Evolutionary conservation across 2,888 invertebrate species (phyloP), one percentile per base, ranked within the genome.

Genomic region (Pandemis heparana): DNA sequence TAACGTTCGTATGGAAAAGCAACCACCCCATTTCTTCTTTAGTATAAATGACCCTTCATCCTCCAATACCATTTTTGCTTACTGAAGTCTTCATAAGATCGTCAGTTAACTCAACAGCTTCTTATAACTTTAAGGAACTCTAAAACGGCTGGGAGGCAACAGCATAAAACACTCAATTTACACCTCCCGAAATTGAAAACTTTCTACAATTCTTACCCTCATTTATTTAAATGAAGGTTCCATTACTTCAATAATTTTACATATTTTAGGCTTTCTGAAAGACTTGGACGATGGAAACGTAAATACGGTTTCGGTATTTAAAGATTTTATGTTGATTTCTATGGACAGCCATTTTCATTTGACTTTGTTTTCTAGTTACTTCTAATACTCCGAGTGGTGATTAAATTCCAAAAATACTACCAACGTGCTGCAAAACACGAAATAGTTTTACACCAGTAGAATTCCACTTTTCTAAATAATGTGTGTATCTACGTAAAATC

Each of bases 231-330:
- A 63, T 63, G 46, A 63, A 32, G 46, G 63, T 63, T 46, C 32
- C 63, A 46, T 63, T 63, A 46, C 63, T 23, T 23, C 46, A 63
- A 63, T 63, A 63, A 63, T 46, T 63, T 63, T 63, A 63, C 63
- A 46, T 63, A 63, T 63, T 63, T 63, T 46, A 63, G 23, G 23
- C 63, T 63, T 63, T 63, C 46, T 46, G 8, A 63, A 63, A 62
- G 43, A 43, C 43, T 43, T 43, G 43, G 43, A 62, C 8, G 61
- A 10, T 16, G 23, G 18, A n/a, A 12, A 16, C 10, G 7, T 8
- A 14, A 14, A 63, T 23, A 23, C 46, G 23, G 6, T 63, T 43
- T 8, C 7, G 46, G 46, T 46, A 5, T 60, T n/a, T 59, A 7
- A 46, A 10, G 46, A 18, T 9, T 9, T 1, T 53, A 18, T 10